Conservation (phyloP, 2,797 vertebrate genomes). For the Cirrhinus molitorella region DNA sequence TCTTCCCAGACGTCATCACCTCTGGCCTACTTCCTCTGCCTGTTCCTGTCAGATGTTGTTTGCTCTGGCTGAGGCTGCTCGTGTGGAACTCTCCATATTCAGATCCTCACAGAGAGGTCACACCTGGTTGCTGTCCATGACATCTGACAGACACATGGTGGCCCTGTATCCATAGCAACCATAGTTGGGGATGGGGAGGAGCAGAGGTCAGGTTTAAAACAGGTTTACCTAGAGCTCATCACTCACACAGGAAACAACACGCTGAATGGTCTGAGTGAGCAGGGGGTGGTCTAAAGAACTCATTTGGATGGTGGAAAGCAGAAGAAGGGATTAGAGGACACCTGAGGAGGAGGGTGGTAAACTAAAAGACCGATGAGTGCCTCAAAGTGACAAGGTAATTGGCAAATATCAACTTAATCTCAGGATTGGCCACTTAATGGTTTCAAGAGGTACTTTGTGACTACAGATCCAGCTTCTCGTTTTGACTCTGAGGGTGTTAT, state of each 20-base stretch:
- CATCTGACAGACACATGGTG: constrained; percentile 73
- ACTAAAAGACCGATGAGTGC: neutral
- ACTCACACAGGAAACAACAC: constrained; percentile 37
- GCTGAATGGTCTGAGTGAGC: constrained; percentile 7
- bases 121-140: constrained; percentile 64
- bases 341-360: constrained; percentile 22
- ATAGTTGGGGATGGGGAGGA: constrained; percentile 46
- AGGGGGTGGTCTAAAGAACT: neutral
- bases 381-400: constrained; percentile 33
- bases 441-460: constrained; percentile 17
- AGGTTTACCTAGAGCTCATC: constrained; percentile 38
- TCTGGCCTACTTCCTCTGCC: constrained; percentile 31
- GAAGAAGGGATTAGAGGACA: neutral
- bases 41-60: constrained; percentile 51
- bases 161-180: constrained; percentile 72
- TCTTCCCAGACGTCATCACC: constrained; percentile 14
- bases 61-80: constrained; percentile 29
- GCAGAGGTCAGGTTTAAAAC: constrained; percentile 50
- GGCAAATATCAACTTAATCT: constrained; percentile 18
- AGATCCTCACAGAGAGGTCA: constrained; percentile 44
- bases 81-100: constrained; percentile 58
- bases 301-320: neutral
- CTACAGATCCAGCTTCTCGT: constrained; percentile 62
- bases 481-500: constrained; percentile 72
- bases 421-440: constrained; percentile 37